A percentile compares a stretch with the other conserved stretches of the same genome.
These are phyloP conservation scores for Hypena proboscidalis DNA, from an alignment of 2,888 invertebrate genomes.

Conservation along the genomic window DNA sequence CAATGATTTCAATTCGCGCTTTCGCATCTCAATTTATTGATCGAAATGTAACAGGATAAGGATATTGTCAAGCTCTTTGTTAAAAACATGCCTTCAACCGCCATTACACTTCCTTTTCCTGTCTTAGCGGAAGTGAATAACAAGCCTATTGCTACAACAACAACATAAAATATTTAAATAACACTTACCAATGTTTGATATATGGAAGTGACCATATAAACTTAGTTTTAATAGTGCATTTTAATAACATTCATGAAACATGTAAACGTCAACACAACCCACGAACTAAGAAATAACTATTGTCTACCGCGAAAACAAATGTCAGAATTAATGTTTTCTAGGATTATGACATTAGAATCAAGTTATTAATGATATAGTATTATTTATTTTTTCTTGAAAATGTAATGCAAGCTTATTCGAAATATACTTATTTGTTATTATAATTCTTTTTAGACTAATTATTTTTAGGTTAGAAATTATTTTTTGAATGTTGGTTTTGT, in stretches of 20 bases:
- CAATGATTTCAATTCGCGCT: slow-evolving; percentile 43
- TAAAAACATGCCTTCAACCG: slow-evolving; percentile 60
- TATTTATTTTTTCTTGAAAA: no score
- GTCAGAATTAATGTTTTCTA: slow-evolving; percentile 46
- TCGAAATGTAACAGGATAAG: slow-evolving; percentile 68
- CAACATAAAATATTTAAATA: slow-evolving; percentile 11
- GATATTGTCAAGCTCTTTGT: slow-evolving; percentile 54
- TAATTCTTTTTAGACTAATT: background rate
- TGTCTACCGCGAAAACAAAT: slow-evolving; percentile 51
- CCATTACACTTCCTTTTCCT: slow-evolving; percentile 88
- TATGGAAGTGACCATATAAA: slow-evolving; percentile 11
- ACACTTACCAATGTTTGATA: slow-evolving; percentile 40
- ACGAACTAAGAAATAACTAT: slow-evolving; percentile 34
- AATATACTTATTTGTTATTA: no score
- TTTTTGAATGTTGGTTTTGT: slow-evolving; percentile 22
- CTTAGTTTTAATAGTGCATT: slow-evolving; percentile 12
- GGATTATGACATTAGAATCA: no score
- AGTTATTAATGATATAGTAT: no score
- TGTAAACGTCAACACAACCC: slow-evolving; percentile 52
- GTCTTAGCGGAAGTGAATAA: slow-evolving; percentile 71
- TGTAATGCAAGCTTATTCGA: no score
- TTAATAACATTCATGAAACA: slow-evolving; percentile 22
- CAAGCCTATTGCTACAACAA: slow-evolving; percentile 23
- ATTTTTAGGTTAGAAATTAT: slow-evolving; percentile 26
- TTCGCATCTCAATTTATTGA: slow-evolving; percentile 41